Base-by-base conservation (phyloP, 2,888 invertebrate species). In the Hirudinaria manillensis region DNA sequence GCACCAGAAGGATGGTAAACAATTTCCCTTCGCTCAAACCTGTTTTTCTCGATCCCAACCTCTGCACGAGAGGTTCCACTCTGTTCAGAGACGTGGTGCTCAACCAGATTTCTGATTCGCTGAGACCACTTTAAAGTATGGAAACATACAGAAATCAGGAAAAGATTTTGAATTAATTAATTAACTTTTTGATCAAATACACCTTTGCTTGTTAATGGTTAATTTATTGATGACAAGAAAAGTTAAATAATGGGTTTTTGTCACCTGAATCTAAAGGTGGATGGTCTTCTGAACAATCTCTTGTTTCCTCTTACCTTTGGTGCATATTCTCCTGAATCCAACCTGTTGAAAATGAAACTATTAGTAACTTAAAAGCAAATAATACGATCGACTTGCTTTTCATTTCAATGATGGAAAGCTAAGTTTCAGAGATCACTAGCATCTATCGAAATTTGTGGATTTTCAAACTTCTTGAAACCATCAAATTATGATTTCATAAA, bases 251-350 rank as follows among this genome's bases (percentile, higher is more conserved):
- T 34, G 72, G 70, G 53, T 45, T 19, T n/a, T n/a, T 24, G 21
- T 13, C 70, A 85, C 85, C 85, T 85, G 80, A 95, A 95, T 82
- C 92, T 91, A 86, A 95, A 94, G 87, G 93, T 93, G 45, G 94
- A 93, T 77, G 94, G 93, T 90, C 93, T 92, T 38, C 93, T 93
- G 87, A 94, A 94, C 82, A 94, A 89, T 71, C 93, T 92, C 72
- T 93, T 93, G 74, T 94, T 93, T 24, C 92, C 91, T 79, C 93
- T 91, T 36, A 87, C 84, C 79, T 93, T 92, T 76, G 93, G 91
- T 71, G 93, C 93, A 85, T 93, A 92, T 77, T 91, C 91, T 79
- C 93, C 93, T 78, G 92, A 91, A 77, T 92, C 90, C 84, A 94
- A 89, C 77, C 93, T 94, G 86, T 13, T 84, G 80, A 56, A 45